Base-by-base conservation (phyloP, 2,888 invertebrate species). In the Nephrotoma guestfalica region DNA sequence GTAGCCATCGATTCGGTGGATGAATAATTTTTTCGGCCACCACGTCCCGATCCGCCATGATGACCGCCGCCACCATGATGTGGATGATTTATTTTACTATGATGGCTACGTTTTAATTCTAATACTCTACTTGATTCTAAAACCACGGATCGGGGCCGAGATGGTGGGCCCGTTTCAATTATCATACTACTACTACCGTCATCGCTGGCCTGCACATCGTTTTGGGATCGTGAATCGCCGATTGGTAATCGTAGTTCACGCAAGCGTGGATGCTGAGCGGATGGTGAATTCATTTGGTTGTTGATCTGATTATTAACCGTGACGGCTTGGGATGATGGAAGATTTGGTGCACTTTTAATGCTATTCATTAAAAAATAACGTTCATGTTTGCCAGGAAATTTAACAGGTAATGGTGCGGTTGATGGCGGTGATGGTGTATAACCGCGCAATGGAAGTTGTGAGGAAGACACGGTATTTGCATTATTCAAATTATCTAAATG, bases 1-100 rank as follows among this genome's bases (percentile, higher is more conserved):
- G 96, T 96, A 45, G 96, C 96, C 94, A 97, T 96, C 90, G 96
- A 96, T 91, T 97, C 97, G 43, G 96, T 96, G 89, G 96, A 96
- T 88, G 91, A 91, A 88, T 91, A 92, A 88, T 91, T 91, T 87
- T 88, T 92, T 51, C 88, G 88, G 84, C 88, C 87, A 41, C 88
- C 86, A 42, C 41, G 92, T 91, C 93, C 88, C 90, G 92, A 90
- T 88, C 92, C 93, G 91, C 93, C 93, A 92, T 92, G 93, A 92
- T 92, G 88, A 71, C 71, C 71, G 71, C 71, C 71, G 71, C 71
- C 71, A 91, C 86, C 86, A 30, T 92, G 87, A 13, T 87, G 87
- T 41, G 87, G 87, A 85, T 87, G 87, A 86, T 87, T 86, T 9
- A 93, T 15, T 71, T 93, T 92, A 94, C 87, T 88, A 87, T 87